Percentiles rank a stretch among this genome's conserved stretches.
Evolutionary conservation across 2,888 invertebrate species (phyloP).

Genomic region (Gymnosoma rotundatum): DNA sequence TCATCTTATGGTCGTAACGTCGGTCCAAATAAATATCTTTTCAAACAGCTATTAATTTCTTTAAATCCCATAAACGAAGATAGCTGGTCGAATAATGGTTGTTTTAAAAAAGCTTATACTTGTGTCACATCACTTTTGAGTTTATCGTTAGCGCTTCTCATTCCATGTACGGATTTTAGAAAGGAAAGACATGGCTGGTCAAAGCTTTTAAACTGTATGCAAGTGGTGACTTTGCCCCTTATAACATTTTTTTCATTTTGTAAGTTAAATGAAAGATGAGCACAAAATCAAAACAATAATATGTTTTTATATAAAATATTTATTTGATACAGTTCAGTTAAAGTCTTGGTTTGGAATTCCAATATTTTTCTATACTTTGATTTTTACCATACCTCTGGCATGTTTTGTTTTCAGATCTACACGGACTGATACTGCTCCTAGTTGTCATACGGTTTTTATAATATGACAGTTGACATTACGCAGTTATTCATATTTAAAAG

Average conservation of each 20-base stretch:
- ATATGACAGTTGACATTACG: background rate
- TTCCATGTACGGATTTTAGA: slow-evolving; percentile 75
- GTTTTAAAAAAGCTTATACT: slow-evolving; percentile 36
- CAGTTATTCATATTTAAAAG: background rate
- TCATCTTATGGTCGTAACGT: slow-evolving; percentile 46
- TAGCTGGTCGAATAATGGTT: slow-evolving; percentile 67
- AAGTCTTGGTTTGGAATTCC: slow-evolving; percentile 79
- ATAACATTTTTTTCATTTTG: slow-evolving; percentile 67
- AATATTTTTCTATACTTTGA: slow-evolving; percentile 45
- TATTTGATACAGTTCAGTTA: background rate
- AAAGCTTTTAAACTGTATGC: slow-evolving; percentile 76
- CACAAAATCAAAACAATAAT: too few relatives aligned
- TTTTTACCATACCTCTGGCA: slow-evolving; percentile 68
- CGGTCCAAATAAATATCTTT: slow-evolving; percentile 59
- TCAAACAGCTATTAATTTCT: slow-evolving; percentile 70
- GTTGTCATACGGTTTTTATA: slow-evolving; percentile 74
- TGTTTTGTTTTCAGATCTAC: slow-evolving; percentile 68
- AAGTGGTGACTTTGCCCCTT: slow-evolving; percentile 73
- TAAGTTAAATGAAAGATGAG: slow-evolving; percentile 53
- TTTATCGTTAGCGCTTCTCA: slow-evolving; percentile 62
- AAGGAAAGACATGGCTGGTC: slow-evolving; percentile 76
- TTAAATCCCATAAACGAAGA: slow-evolving; percentile 72
- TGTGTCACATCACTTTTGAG: slow-evolving; percentile 71
- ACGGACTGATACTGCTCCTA: slow-evolving; percentile 73
- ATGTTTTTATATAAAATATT: too few relatives aligned